These are phyloP conservation scores for Baryphthengus martii DNA, from an alignment of 2,113 vertebrate species.

Conservation along the genomic window DNA sequence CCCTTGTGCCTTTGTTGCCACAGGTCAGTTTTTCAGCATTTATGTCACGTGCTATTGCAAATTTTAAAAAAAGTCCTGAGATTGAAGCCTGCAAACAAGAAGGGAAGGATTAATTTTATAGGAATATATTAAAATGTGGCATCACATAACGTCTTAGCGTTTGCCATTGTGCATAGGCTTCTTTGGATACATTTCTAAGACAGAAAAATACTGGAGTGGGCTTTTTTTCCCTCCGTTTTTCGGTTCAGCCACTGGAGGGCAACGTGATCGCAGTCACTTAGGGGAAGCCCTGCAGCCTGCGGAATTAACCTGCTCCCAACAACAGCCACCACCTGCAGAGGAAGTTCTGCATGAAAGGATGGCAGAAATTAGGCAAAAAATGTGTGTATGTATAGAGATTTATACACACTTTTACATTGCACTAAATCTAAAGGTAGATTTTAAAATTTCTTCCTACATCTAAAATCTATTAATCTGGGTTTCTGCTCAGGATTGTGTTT, in stretches of 20 bases:
- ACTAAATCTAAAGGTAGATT: neutral
- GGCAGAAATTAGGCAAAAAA: neutral
- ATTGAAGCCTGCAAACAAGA: neutral
- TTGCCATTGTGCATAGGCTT: neutral
- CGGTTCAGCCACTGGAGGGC: slow-evolving; percentile 50
- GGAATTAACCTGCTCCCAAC: fast-evolving
- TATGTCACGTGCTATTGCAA: neutral
- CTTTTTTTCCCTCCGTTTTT: neutral
- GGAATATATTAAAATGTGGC: neutral
- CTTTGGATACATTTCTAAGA: neutral
- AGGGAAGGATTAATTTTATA: neutral
- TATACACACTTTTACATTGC: neutral
- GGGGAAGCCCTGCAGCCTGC: neutral
- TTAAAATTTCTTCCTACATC: neutral
- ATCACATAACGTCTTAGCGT: neutral
- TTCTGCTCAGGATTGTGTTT: neutral
- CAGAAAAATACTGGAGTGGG: neutral
- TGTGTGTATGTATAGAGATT: too few relatives aligned
- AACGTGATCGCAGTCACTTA: neutral
- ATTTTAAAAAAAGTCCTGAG: neutral
- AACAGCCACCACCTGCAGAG: neutral
- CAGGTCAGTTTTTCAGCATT: neutral
- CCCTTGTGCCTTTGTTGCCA: neutral
- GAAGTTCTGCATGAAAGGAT: neutral
- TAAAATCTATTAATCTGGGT: neutral